Evolutionary conservation across 2,797 vertebrate genomes (phyloP).

Genomic region (Calcarius lapponicus): DNA sequence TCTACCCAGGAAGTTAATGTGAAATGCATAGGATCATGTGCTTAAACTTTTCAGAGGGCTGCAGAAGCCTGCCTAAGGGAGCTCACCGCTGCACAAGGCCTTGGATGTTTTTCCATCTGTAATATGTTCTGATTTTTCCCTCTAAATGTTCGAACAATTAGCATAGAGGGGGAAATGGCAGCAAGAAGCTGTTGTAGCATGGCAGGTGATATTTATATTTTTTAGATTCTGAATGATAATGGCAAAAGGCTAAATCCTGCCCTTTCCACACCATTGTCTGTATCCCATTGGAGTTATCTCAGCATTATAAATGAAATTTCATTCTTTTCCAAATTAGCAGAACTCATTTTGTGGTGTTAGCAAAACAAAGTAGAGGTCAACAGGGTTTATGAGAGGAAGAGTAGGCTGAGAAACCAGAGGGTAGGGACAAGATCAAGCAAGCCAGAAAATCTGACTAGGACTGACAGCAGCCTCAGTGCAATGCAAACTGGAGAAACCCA

Average conservation of each 20-base stretch:
- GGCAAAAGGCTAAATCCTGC: background rate
- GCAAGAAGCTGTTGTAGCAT: background rate
- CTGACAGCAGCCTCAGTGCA: background rate
- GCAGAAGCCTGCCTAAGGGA: background rate
- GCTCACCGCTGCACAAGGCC: background rate
- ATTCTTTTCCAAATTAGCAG: background rate
- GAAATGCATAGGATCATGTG: background rate
- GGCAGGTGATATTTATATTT: background rate
- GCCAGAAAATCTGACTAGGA: background rate
- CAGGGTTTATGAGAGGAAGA: background rate
- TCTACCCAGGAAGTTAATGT: background rate
- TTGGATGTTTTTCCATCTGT: background rate
- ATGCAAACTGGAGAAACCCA: background rate
- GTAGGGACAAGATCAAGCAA: background rate
- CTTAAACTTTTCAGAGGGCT: background rate
- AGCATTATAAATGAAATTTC: background rate
- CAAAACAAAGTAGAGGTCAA: background rate
- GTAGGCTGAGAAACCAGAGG: background rate
- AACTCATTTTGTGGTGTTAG: background rate
- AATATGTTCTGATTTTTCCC: background rate
- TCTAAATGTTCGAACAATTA: conserved; percentile 15
- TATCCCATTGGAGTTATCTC: background rate
- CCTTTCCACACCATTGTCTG: background rate
- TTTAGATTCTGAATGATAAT: background rate
- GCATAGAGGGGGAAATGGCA: background rate